Conservation (phyloP, 2,888 invertebrate genomes). For the Bimastos eiseni region DNA sequence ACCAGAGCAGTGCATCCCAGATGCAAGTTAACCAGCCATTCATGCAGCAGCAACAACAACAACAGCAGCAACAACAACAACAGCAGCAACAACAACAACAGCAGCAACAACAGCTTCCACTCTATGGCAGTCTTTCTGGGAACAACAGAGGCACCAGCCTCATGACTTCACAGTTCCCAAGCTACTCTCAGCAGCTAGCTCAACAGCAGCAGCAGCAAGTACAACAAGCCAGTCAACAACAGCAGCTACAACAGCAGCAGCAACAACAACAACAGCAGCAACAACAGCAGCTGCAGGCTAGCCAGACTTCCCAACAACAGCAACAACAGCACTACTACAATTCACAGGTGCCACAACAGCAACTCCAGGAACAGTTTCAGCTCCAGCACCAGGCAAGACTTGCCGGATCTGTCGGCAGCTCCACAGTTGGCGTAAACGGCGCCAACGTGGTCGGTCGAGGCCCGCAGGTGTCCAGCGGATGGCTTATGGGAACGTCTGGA, state of each 20-base stretch:
- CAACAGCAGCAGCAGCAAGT: constrained; percentile 32
- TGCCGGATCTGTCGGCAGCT: background rate
- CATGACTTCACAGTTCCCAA: background rate
- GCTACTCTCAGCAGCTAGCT: constrained; percentile 15
- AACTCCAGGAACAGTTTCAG: constrained; percentile 34
- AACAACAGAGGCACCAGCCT: background rate
- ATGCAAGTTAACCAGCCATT: constrained; percentile 18
- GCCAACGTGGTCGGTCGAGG: background rate
- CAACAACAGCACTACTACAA: constrained; percentile 29
- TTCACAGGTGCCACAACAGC: constrained; percentile 31
- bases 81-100: constrained; percentile 36
- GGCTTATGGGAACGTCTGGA: constrained; percentile 15
- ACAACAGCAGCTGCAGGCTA: constrained; percentile 27
- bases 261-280: constrained; percentile 40
- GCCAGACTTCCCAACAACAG: background rate
- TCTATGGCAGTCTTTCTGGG: constrained; percentile 17
- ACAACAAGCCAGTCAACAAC: constrained; percentile 36
- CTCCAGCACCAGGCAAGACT: constrained; percentile 26
- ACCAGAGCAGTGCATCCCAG: constrained; percentile 23
- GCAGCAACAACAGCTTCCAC: background rate
- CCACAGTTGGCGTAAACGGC: background rate
- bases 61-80: constrained; percentile 35
- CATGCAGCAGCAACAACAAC: constrained; percentile 34
- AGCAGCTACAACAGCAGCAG: constrained; percentile 32
- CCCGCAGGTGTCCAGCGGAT: background rate